Percentiles rank a stretch among this genome's conserved stretches.
Evolutionary conservation across 2,113 vertebrate species (phyloP).

Genomic region (Salvelinus sp.): DNA sequence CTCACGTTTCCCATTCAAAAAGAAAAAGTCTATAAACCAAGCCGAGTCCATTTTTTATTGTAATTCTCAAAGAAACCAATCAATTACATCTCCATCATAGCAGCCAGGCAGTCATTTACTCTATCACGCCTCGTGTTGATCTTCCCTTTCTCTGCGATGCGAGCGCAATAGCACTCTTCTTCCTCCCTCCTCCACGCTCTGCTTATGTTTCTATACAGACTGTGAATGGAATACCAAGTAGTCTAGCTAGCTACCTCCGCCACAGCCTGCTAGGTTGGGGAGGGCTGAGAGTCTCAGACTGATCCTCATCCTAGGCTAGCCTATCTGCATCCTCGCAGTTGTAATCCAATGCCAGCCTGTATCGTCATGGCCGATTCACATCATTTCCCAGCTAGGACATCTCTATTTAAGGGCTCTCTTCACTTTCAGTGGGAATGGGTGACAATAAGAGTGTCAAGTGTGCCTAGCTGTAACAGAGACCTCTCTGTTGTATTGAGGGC

Average conservation of each 20-base stretch:
- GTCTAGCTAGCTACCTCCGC: slow-evolving; percentile 21
- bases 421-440: not conserved
- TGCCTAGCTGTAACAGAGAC: not conserved
- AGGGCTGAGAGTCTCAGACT: slow-evolving; percentile 24
- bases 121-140: slow-evolving; percentile 17
- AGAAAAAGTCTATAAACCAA: not conserved
- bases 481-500: not conserved
- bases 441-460: not conserved
- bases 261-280: slow-evolving; percentile 34
- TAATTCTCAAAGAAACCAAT: not conserved
- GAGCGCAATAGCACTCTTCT: slow-evolving; percentile 32
- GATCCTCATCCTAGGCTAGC: slow-evolving; percentile 24
- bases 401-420: not conserved
- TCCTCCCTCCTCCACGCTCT: slow-evolving; percentile 27
- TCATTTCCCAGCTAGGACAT: not conserved
- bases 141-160: slow-evolving; percentile 38
- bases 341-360: slow-evolving; percentile 39
- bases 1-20: not conserved
- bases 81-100: not conserved
- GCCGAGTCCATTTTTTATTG: not conserved
- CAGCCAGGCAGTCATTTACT: slow-evolving; percentile 20
- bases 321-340: slow-evolving; percentile 42
- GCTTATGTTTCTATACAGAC: slow-evolving; percentile 47
- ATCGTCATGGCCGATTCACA: not conserved
- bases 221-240: slow-evolving; percentile 69